These are phyloP conservation scores for Ciconia maguari DNA, from an alignment of 2,113 vertebrate genomes.

Conservation along the genomic window DNA sequence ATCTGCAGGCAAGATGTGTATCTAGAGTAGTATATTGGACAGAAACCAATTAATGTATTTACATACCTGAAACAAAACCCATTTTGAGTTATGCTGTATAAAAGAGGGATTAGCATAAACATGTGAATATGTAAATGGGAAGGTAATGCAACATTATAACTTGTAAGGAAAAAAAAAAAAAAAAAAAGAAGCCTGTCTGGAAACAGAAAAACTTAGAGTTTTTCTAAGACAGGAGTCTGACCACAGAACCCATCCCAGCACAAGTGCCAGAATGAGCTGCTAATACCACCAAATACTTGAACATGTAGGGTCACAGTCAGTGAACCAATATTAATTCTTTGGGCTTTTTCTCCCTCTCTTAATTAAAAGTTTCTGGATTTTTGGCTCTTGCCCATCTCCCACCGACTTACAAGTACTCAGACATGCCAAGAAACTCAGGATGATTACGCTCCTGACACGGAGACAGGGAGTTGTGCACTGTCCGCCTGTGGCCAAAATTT, in stretches of 20 bases:
- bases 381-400: conserved; percentile 15
- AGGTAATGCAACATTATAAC: not conserved
- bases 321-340: conserved; percentile 20
- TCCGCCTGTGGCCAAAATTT: not conserved
- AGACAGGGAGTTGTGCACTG: not conserved
- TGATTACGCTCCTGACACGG: not conserved
- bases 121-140: not conserved
- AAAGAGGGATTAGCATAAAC: not conserved
- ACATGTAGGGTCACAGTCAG: not conserved
- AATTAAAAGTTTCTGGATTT: conserved; percentile 27
- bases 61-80: not conserved
- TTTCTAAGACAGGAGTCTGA: not conserved
- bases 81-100: not conserved
- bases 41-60: not conserved
- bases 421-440: not conserved
- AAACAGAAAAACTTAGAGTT: not conserved
- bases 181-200: not conserved
- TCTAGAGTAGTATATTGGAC: not conserved
- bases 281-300: conserved; percentile 19
- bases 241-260: not conserved
- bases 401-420: not conserved
- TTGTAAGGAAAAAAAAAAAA: not conserved
- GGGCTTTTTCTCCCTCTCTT: not conserved
- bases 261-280: not conserved
- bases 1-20: not conserved